These are phyloP conservation scores for Pipistrellus pygmaeus DNA, from an alignment of 2,797 vertebrate species.

Conservation along the genomic window DNA sequence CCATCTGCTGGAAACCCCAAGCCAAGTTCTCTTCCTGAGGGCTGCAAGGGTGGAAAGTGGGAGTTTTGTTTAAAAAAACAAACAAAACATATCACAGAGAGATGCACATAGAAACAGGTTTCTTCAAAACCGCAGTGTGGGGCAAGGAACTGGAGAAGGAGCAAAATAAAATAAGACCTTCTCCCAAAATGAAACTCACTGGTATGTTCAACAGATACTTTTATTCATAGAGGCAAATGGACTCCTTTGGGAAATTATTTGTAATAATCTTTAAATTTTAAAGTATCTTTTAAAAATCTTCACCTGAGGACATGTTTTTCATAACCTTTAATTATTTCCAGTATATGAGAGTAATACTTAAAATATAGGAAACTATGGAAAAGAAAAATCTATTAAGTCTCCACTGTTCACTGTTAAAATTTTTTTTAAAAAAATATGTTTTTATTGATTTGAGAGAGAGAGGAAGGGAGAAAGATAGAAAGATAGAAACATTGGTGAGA, in stretches of 20 bases:
- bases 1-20: neutral
- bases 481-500: too few species aligned
- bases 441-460: too few species aligned
- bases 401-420: neutral
- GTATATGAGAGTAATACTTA: neutral
- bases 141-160: neutral
- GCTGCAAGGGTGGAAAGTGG: neutral
- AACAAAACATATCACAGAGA: neutral
- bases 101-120: neutral
- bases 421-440: neutral
- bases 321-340: neutral
- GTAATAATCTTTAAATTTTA: neutral
- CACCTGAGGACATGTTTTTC: neutral
- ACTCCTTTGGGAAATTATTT: neutral
- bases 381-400: neutral
- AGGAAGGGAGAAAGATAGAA: too few species aligned
- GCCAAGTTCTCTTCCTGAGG: neutral
- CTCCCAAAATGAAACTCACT: neutral
- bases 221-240: constrained; percentile 16
- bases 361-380: neutral
- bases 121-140: neutral
- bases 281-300: neutral
- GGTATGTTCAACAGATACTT: neutral
- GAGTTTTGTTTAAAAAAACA: neutral
- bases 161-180: neutral